Conservation (phyloP, 2,113 vertebrate species). For the Microcebus lehilahytsara region DNA sequence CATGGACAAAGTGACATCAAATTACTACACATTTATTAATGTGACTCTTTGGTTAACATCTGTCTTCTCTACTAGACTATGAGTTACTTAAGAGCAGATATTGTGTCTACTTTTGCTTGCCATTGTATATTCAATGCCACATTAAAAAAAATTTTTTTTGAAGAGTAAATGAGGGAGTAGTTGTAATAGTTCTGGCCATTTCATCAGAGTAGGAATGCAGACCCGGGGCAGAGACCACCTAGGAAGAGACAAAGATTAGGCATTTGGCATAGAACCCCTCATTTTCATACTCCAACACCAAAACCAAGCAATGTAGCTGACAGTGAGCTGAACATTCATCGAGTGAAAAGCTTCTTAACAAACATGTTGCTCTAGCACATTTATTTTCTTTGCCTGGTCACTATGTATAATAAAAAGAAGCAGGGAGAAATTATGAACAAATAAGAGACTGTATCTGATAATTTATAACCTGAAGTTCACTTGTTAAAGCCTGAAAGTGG, state of each 20-base stretch:
- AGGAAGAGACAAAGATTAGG: neutral
- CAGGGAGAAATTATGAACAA: neutral
- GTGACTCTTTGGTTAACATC: neutral
- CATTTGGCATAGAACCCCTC: neutral
- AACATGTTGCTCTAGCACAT: neutral
- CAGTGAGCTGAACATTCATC: neutral
- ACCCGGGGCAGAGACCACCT: neutral
- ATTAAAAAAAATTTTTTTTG: neutral
- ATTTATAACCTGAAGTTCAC: neutral
- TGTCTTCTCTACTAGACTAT: neutral
- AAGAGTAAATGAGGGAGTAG: neutral
- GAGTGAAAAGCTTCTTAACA: neutral
- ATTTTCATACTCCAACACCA: neutral
- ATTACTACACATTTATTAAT: neutral
- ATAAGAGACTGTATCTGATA: neutral
- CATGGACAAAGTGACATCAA: neutral
- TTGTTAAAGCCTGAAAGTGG: constrained; percentile 32
- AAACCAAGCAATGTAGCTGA: neutral
- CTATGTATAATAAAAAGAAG: neutral
- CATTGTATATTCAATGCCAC: neutral
- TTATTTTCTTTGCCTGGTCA: neutral
- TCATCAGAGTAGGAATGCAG: neutral
- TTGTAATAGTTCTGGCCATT: neutral
- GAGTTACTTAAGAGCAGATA: neutral
- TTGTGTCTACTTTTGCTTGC: neutral